Evolutionary conservation across 2,113 vertebrate species (phyloP).

Genomic region (Chrysochloris asiatica): DNA sequence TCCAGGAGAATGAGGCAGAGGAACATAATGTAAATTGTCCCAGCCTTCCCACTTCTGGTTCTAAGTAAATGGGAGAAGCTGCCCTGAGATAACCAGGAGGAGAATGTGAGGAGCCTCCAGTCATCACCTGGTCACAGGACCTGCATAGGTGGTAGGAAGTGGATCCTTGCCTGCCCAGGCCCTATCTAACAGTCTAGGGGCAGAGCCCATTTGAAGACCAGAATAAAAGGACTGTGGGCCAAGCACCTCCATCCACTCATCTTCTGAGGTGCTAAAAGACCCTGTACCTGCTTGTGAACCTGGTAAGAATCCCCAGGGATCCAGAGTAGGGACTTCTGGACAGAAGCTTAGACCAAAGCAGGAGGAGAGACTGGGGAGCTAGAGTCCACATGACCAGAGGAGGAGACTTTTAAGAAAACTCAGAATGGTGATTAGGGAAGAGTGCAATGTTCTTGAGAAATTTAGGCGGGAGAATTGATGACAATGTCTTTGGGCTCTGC

Average conservation of each 20-base stretch:
- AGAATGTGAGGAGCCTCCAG: background rate
- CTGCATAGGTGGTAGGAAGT: background rate
- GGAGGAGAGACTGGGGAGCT: background rate
- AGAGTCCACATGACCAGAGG: background rate
- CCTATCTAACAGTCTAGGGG: background rate
- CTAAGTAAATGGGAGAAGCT: no score
- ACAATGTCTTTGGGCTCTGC: background rate
- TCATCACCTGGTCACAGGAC: no score
- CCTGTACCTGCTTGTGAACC: background rate
- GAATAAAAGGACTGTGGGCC: background rate
- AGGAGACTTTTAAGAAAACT: background rate
- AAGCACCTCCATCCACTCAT: conserved; percentile 1
- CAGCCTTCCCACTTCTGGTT: background rate
- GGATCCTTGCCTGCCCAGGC: background rate
- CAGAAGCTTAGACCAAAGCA: background rate
- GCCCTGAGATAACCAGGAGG: background rate
- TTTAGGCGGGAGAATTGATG: no score
- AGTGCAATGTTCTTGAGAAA: background rate
- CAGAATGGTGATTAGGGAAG: no score
- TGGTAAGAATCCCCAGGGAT: background rate
- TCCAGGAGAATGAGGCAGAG: background rate
- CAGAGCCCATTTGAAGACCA: background rate
- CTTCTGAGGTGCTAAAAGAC: background rate
- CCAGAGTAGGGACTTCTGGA: background rate
- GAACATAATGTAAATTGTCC: background rate